Percentiles rank a stretch among this genome's conserved stretches.
These are phyloP conservation scores for Glareola pratincola DNA, from an alignment of 2,113 vertebrate genomes.

Conservation along the genomic window DNA sequence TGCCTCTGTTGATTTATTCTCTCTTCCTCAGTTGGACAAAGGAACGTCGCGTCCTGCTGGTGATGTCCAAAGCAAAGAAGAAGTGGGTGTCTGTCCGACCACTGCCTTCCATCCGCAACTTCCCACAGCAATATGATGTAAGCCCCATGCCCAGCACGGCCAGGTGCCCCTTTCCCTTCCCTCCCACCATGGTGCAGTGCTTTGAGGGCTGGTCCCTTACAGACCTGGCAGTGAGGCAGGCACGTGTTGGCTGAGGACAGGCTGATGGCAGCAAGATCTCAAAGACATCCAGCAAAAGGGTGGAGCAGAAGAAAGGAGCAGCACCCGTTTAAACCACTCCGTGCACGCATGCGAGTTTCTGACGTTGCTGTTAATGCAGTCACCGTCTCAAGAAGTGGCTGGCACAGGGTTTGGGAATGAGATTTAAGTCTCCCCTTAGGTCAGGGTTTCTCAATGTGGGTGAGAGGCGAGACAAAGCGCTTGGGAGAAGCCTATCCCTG, in stretches of 20 bases:
- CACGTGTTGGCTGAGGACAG: neutral
- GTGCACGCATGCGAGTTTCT: fast-evolving
- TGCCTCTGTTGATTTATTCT: neutral
- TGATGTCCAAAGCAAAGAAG: conserved; percentile 86
- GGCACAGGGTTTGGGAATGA: neutral
- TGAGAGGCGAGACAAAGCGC: neutral
- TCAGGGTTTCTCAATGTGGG: neutral
- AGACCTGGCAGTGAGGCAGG: neutral
- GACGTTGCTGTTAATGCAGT: neutral
- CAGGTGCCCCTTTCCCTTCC: neutral
- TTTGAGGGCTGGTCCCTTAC: neutral
- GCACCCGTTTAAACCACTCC: neutral
- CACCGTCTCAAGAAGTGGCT: neutral
- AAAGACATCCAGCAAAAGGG: neutral
- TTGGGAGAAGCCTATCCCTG: neutral
- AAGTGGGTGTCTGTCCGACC: conserved; percentile 93
- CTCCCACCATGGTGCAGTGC: neutral
- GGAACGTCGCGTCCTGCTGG: conserved; percentile 87
- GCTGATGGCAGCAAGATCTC: neutral
- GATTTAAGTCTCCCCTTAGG: neutral
- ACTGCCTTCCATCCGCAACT: conserved; percentile 85
- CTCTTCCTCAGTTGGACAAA: conserved; percentile 85
- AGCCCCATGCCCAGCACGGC: neutral
- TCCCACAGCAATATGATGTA: conserved; percentile 90
- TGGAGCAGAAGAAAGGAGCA: neutral